phyloP scores from a whole-genome alignment of 2,113 vertebrate genomes.

The Ochotona princeps region DNA sequence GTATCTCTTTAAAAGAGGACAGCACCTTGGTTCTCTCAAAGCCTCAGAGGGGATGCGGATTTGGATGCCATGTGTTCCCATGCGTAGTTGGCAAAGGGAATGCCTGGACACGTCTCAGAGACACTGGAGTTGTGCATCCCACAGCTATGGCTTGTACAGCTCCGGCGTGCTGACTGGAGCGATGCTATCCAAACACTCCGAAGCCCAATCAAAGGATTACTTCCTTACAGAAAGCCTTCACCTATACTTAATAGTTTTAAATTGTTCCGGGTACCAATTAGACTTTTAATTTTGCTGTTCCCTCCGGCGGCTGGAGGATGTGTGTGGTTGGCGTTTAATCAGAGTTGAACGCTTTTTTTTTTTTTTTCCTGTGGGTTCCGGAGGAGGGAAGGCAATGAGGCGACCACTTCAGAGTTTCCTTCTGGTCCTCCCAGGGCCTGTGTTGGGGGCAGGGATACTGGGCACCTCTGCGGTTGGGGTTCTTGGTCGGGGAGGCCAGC shows the following conservation, averaged over 20 bases:
- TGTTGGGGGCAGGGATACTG: background rate
- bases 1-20: background rate
- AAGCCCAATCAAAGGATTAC: constrained; percentile 79
- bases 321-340: constrained; percentile 68
- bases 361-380: background rate
- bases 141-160: background rate
- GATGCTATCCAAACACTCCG: constrained; percentile 41
- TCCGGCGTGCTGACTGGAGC: constrained; percentile 19
- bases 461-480: background rate
- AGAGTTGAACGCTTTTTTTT: constrained; percentile 46
- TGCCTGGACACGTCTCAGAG: constrained; percentile 31
- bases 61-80: too few relatives aligned
- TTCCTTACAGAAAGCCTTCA: constrained; percentile 81
- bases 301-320: constrained; percentile 63
- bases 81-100: background rate
- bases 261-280: constrained; percentile 67
- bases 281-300: constrained; percentile 73
- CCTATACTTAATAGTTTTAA: constrained; percentile 76
- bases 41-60: background rate
- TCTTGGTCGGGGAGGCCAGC: background rate
- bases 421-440: background rate
- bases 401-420: constrained; percentile 38
- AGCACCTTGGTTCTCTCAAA: background rate
- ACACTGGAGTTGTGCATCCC: constrained; percentile 14
- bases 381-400: background rate